A percentile compares a stretch with the other conserved stretches of the same genome.
phyloP scores from a whole-genome alignment of 1,140 invertebrate species.

The Leptoteleia sp. region DNA sequence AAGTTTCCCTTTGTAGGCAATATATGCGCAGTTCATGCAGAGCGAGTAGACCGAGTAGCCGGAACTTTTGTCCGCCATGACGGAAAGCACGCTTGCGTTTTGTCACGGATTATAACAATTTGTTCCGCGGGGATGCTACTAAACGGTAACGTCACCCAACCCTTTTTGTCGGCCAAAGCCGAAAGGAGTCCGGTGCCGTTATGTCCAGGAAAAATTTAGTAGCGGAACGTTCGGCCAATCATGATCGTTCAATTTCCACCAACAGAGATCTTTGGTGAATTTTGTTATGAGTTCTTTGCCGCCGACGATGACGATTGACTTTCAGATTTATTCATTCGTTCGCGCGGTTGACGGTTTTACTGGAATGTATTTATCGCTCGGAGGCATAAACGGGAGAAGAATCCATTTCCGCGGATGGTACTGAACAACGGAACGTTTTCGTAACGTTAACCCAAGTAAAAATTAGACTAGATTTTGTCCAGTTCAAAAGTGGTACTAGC shows the following conservation, averaged over 20 bases:
- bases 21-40: constrained; percentile 53
- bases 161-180: constrained; percentile 42
- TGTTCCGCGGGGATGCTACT: constrained; percentile 40
- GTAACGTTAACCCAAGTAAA: no score
- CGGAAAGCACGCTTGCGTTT: constrained; percentile 34
- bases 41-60: constrained; percentile 17
- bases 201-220: constrained; percentile 28
- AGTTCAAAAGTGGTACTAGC: no score
- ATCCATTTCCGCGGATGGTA: no score
- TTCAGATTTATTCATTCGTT: constrained; percentile 10
- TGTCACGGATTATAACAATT: constrained; percentile 56
- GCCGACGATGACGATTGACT: no score
- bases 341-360: constrained; percentile 7
- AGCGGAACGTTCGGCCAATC: constrained; percentile 28
- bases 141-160: constrained; percentile 48
- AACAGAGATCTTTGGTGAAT: constrained; percentile 4
- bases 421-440: no score
- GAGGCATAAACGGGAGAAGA: no score
- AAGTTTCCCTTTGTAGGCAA: constrained; percentile 45
- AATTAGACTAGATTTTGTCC: no score
- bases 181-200: not conserved
- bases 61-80: constrained; percentile 37
- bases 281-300: no score
- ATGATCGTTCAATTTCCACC: constrained; percentile 21
- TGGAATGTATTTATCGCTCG: constrained; percentile 13